Conservation (phyloP, 2,888 invertebrate genomes). For the Philopedon plagiatum region DNA sequence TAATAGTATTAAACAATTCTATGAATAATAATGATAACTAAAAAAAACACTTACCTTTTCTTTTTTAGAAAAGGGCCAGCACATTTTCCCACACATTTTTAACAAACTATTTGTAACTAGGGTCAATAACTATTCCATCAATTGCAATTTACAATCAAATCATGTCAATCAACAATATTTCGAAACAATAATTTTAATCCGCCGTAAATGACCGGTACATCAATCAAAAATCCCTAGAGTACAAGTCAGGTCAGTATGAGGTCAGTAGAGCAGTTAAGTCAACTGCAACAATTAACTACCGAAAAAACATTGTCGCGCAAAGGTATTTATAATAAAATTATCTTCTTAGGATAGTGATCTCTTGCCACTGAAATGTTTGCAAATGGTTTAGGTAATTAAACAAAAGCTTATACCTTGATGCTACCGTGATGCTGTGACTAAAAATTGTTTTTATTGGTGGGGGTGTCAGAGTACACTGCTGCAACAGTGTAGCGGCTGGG, state of each 20-base stretch:
- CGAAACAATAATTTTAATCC: background rate
- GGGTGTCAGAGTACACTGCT: conserved; percentile 23
- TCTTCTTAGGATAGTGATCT: conserved; percentile 20
- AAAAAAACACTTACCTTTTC: conserved; percentile 26
- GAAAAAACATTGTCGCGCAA: conserved; percentile 13
- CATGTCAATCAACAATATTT: background rate
- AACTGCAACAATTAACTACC: conserved; percentile 3
- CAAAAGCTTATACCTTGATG: conserved; percentile 29
- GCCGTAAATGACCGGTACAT: background rate
- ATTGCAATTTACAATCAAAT: background rate
- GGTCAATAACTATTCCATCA: background rate
- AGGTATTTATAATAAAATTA: conserved; percentile 5
- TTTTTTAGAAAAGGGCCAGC: conserved; percentile 47
- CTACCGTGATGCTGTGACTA: conserved; percentile 23
- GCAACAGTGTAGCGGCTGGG: background rate
- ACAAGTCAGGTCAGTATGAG: background rate
- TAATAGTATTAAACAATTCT: background rate
- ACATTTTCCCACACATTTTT: conserved; percentile 45
- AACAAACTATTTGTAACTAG: background rate
- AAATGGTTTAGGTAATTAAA: conserved; percentile 42
- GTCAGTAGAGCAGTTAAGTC: background rate
- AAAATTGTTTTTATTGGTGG: conserved; percentile 24
- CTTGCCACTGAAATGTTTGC: conserved; percentile 32
- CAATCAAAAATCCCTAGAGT: background rate
- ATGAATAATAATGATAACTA: background rate